A percentile compares a stretch with the other conserved stretches of the same genome.
Conservation (phyloP, 2,113 vertebrate species). For the Plectropomus leopardus region DNA sequence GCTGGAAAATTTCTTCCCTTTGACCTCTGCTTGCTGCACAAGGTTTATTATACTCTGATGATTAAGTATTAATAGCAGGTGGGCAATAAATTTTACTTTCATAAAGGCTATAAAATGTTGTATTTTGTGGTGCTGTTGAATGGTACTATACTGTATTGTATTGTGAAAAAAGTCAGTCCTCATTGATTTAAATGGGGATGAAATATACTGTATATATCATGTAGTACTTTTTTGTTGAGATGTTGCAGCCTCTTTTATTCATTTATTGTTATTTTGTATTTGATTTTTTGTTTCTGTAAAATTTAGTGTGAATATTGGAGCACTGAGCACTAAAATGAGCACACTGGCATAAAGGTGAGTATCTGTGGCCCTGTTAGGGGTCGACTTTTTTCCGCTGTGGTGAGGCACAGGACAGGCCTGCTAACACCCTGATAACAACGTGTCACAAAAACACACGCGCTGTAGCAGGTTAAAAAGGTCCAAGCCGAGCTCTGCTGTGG, state of each 20-base stretch:
- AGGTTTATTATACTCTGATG: background rate
- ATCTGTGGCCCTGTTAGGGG: background rate
- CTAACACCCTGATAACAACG: constrained; percentile 17
- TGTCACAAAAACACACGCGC: constrained; percentile 4
- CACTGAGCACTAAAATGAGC: background rate
- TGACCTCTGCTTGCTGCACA: background rate
- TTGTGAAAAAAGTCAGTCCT: background rate
- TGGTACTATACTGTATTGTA: too few relatives aligned
- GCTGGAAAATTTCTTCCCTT: constrained; percentile 15
- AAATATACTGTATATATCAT: background rate
- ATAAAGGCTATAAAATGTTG: background rate
- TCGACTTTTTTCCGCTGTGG: background rate
- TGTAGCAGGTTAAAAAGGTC: constrained; percentile 20
- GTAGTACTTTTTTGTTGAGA: background rate
- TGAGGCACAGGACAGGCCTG: background rate
- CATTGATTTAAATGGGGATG: background rate
- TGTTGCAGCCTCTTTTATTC: background rate
- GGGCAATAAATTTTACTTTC: background rate
- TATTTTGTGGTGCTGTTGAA: background rate
- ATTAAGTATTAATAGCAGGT: background rate
- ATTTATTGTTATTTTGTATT: too few relatives aligned
- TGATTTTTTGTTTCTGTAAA: background rate
- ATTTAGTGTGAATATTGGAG: background rate
- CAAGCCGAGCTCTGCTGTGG: constrained; percentile 5
- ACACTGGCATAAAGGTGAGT: constrained; percentile 9